These are phyloP conservation scores for Drosophila kambysellisi DNA, from an alignment of 2,888 invertebrate species.

Conservation along the genomic window DNA sequence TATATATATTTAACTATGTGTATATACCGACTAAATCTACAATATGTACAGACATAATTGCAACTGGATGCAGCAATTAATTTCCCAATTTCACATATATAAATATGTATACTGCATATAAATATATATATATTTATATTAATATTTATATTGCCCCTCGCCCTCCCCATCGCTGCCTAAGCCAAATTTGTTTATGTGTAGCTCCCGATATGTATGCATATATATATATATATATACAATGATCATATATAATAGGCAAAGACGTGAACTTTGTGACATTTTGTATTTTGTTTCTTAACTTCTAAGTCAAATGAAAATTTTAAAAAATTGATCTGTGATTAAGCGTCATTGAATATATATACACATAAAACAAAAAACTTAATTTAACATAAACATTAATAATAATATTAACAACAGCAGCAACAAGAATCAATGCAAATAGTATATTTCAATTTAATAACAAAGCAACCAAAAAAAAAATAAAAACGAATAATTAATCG, in stretches of 20 bases:
- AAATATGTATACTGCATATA: constrained; percentile 18
- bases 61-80: constrained; percentile 16
- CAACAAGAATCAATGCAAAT: constrained; percentile 41
- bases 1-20: constrained; percentile 9
- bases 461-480: constrained; percentile 23
- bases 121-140: neutral
- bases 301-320: constrained; percentile 77
- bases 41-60: constrained; percentile 20
- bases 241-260: constrained; percentile 17
- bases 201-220: constrained; percentile 29
- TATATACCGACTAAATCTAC: constrained; percentile 26
- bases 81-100: constrained; percentile 2
- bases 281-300: constrained; percentile 74
- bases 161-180: constrained; percentile 47
- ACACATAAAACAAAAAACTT: constrained; percentile 41
- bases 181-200: constrained; percentile 62
- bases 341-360: constrained; percentile 76
- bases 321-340: constrained; percentile 78
- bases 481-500: constrained; percentile 34
- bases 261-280: constrained; percentile 51
- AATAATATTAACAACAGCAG: constrained; percentile 36
- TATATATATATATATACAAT: constrained; percentile 11
- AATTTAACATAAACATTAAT: constrained; percentile 37
- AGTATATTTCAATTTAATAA: constrained; percentile 49
- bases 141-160: constrained; percentile 5